Evolutionary conservation across 1,140 invertebrate species (phyloP).

Genomic region (Drosophila sp.): DNA sequence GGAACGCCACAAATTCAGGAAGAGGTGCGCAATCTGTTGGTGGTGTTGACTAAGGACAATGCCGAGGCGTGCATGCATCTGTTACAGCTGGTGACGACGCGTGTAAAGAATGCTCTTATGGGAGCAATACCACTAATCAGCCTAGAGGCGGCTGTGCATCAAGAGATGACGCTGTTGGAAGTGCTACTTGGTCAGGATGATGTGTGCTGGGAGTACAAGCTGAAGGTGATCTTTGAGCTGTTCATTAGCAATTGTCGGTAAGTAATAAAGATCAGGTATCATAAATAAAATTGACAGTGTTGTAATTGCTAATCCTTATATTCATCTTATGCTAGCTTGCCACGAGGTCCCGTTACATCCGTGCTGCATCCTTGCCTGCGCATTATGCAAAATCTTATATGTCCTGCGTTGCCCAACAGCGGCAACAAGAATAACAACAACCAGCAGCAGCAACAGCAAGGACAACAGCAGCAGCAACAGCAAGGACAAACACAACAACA

Average conservation of each 20-base stretch:
- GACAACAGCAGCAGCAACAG: constrained; percentile 85
- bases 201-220: constrained; percentile 96
- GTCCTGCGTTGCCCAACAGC: constrained; percentile 87
- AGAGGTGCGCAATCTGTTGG: constrained; percentile 94
- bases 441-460: constrained; percentile 80
- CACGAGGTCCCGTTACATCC: constrained; percentile 75
- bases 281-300: neutral
- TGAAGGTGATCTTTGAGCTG: constrained; percentile 94
- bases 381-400: constrained; percentile 92
- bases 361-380: constrained; percentile 90
- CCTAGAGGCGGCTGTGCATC: constrained; percentile 90
- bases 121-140: constrained; percentile 87
- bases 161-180: constrained; percentile 95
- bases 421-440: constrained; percentile 86
- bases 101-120: constrained; percentile 91
- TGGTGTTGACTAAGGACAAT: constrained; percentile 96
- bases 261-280: constrained; percentile 9
- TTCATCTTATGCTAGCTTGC: constrained; percentile 88
- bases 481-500: constrained; percentile 85
- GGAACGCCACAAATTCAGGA: constrained; percentile 92
- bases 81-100: constrained; percentile 91
- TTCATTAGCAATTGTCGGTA: constrained; percentile 91
- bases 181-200: constrained; percentile 96
- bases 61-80: constrained; percentile 94
- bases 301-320: neutral